These are phyloP conservation scores for Morelia viridis DNA, from an alignment of 2,797 vertebrate genomes.

Conservation along the genomic window DNA sequence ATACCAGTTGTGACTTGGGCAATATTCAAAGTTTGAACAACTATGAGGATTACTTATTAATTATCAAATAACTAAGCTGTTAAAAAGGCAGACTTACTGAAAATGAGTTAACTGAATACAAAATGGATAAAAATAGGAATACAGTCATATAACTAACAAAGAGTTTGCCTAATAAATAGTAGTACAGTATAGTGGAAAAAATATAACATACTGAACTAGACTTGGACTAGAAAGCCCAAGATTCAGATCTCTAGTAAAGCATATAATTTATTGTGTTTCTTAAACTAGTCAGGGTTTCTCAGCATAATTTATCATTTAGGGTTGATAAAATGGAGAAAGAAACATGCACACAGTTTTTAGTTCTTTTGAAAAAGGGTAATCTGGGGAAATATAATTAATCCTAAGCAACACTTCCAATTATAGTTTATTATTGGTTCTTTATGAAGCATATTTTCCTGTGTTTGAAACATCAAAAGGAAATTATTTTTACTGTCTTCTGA, in stretches of 20 bases:
- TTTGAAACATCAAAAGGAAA: neutral
- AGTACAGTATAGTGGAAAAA: neutral
- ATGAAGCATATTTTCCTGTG: neutral
- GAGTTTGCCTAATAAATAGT: neutral
- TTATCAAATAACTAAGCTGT: slow-evolving; percentile 24
- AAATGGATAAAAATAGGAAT: slow-evolving; percentile 18
- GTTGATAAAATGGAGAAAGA: neutral
- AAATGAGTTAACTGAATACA: slow-evolving; percentile 7
- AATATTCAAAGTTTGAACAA: slow-evolving; percentile 24
- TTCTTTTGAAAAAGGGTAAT: neutral
- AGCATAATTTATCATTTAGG: neutral
- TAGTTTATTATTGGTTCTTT: neutral
- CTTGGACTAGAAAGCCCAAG: neutral
- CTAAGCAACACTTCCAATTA: neutral
- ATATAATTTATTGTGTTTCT: neutral
- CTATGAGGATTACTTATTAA: slow-evolving; percentile 36
- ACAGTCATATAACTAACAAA: neutral
- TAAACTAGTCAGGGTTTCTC: neutral
- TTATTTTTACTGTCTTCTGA: neutral
- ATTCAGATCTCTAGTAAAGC: neutral
- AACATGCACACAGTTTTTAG: neutral
- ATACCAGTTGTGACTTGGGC: neutral
- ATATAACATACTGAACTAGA: neutral
- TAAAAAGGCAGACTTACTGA: neutral
- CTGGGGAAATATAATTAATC: fast-evolving